Percentiles rank a stretch among this genome's conserved stretches.
phyloP scores from a whole-genome alignment of 2,797 vertebrate genomes.

The Eulemur rubriventer region DNA sequence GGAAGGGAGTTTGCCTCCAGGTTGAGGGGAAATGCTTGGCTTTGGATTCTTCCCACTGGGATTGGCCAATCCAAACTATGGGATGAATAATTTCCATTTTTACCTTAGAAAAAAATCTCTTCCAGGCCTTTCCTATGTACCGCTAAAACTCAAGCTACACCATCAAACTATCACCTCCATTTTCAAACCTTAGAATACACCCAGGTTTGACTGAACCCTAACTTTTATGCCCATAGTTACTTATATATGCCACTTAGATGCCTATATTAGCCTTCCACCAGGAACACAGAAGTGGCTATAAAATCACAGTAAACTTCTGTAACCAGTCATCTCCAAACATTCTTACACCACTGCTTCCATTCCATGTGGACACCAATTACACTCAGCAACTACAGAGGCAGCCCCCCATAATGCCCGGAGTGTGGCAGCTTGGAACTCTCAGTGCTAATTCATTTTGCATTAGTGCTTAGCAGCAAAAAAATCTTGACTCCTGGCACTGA shows the following conservation, averaged over 20 bases:
- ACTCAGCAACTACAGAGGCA: constrained; percentile 50
- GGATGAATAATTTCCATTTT: constrained; percentile 21
- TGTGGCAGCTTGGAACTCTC: constrained; percentile 69
- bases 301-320: background rate
- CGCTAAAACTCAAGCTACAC: background rate
- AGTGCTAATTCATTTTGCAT: constrained; percentile 80
- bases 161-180: background rate
- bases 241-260: background rate
- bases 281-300: background rate
- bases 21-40: background rate
- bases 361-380: background rate
- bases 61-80: background rate
- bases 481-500: constrained; percentile 68
- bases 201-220: background rate
- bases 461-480: constrained; percentile 79
- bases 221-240: background rate
- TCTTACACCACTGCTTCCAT: background rate
- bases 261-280: background rate
- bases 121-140: background rate
- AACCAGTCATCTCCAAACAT: background rate
- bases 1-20: background rate
- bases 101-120: background rate
- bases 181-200: background rate
- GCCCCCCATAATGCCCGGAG: constrained; percentile 63
- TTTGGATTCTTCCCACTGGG: background rate